Base-by-base conservation (phyloP, 2,113 vertebrate genomes). In the Oryzias celebensis region DNA sequence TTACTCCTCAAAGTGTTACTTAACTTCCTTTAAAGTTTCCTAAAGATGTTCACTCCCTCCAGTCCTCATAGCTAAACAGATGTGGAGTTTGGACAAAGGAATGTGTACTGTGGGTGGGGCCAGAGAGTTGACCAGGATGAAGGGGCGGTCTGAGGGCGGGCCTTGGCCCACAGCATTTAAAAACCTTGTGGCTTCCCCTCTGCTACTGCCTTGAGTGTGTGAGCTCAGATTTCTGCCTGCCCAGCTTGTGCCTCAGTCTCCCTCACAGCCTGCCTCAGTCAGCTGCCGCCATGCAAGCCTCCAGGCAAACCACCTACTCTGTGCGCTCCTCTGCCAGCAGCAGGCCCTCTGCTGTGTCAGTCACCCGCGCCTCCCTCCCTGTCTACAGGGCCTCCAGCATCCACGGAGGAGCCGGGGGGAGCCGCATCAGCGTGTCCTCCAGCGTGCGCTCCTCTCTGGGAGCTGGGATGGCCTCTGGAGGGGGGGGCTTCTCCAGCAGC, bases 181-280 rank as follows among this genome's bases (percentile, higher is more conserved):
- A 92, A 88, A 91, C 72, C 85, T 68, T 65, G 47, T 31, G 53
- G 78, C 75, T 82, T 84, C 47, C 68, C 56, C 63, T 90, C 72
- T 86, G 53, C 75, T 82, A 52, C 85, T 89, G 87, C 80, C 71
- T 87, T 88, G 75, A 90, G 80, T 85, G 78, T 89, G 84, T 88
- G 85, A 76, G 81, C 78, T 89, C 62, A 63, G 56, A 68, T 65
- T 75, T 65, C 62, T 80, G 73, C 68, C 72, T 45, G 15, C 72
- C 71, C 72, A 79, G 77, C 52, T 58, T 53, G 76, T 58, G 58
- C 45, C 50, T 80, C 64, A 77, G 49, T 71, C 53, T 80, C 52
- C 28, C 68, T 82, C 73, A 42, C 69, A 49, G 58, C 68, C 75
- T 72, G 52, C 73, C 73, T 86, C 58, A 55, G 62, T 76, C 63